These are phyloP conservation scores for Zelostemma sp. DNA, from an alignment of 1,140 invertebrate genomes.

Conservation along the genomic window DNA sequence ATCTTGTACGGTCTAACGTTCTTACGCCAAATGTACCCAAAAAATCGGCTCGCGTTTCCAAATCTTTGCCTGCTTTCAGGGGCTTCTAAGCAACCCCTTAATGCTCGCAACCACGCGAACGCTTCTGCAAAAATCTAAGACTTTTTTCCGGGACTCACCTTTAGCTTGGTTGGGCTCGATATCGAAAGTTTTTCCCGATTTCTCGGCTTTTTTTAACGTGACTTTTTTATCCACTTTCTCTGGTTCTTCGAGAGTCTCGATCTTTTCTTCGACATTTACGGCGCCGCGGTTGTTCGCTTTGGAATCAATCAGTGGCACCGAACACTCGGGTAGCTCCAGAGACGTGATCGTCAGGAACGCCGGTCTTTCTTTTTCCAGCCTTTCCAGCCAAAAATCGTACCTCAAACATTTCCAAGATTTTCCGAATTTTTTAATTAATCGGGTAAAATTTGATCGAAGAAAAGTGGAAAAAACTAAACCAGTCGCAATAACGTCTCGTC, in stretches of 20 bases:
- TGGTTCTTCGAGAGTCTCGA: conserved; percentile 16
- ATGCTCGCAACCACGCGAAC: too few species aligned
- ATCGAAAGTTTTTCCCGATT: too few species aligned
- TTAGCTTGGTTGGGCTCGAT: too few species aligned
- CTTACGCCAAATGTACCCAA: too few species aligned
- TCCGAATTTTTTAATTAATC: too few species aligned
- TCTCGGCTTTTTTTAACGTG: conserved; percentile 54
- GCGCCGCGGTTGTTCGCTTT: conserved; percentile 49
- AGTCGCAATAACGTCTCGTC: too few species aligned
- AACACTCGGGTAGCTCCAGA: conserved; percentile 59
- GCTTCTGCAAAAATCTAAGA: neutral
- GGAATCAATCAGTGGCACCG: conserved; percentile 60
- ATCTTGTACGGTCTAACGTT: conserved; percentile 4
- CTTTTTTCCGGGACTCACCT: neutral
- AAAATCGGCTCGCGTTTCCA: neutral
- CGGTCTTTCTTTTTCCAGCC: conserved; percentile 53
- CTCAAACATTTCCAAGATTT: too few species aligned
- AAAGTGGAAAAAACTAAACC: too few species aligned
- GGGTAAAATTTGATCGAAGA: too few species aligned
- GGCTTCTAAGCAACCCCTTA: too few species aligned
- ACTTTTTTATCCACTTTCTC: conserved; percentile 37
- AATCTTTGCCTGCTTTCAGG: too few species aligned
- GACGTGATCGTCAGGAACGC: conserved; percentile 61
- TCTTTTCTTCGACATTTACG: conserved; percentile 12
- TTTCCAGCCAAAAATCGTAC: conserved; percentile 59